These are phyloP conservation scores for Danio rerio DNA, from an alignment of 2,113 vertebrate genomes.

Conservation along the genomic window GRCz12tu NC_133193.1:35920501-35921000, in stretches of 20 bases:
- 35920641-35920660: too few species aligned
- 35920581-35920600: slow-evolving; percentile 49
- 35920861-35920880: slow-evolving; percentile 70
- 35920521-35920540: slow-evolving; percentile 41
- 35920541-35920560: slow-evolving; percentile 50
- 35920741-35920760: too few species aligned
- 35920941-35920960: slow-evolving; percentile 72
- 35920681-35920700: too few species aligned
- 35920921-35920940: slow-evolving; percentile 73
- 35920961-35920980: slow-evolving; percentile 74
- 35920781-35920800: too few species aligned
- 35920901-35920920: slow-evolving; percentile 65
- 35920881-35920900: slow-evolving; percentile 64
- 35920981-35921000: slow-evolving; percentile 73
- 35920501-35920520: slow-evolving; percentile 44
- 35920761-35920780: too few species aligned
- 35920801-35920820: slow-evolving; percentile 24
- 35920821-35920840: slow-evolving; percentile 69
- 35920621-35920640: slow-evolving; percentile 8
- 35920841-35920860: slow-evolving; percentile 71
- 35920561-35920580: slow-evolving; percentile 1
- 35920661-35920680: too few species aligned
- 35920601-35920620: slow-evolving; percentile 45
- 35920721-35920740: too few species aligned
- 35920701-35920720: too few species aligned